A percentile compares a stretch with the other conserved stretches of the same genome.
phyloP scores from a whole-genome alignment of 2,797 vertebrate genomes.

The Mycteria americana region DNA sequence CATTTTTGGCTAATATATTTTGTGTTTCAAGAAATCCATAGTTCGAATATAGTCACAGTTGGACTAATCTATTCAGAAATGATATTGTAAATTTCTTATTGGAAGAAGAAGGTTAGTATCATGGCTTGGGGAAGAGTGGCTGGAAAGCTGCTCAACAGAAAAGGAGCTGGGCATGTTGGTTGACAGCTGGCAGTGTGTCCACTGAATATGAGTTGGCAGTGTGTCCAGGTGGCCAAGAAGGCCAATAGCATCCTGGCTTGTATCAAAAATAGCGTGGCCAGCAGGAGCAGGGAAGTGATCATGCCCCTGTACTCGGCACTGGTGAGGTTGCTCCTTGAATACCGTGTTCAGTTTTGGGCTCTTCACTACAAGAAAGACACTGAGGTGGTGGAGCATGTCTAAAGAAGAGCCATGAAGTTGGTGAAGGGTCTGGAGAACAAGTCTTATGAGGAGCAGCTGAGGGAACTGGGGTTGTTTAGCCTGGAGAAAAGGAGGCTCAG shows the following conservation, averaged over 20 bases:
- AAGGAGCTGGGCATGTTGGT: neutral
- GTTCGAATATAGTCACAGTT: neutral
- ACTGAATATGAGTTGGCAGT: neutral
- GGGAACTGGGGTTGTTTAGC: too few relatives aligned
- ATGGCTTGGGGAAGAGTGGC: neutral
- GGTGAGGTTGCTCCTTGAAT: neutral
- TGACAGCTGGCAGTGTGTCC: too few relatives aligned
- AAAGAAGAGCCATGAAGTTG: too few relatives aligned
- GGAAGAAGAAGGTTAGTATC: neutral
- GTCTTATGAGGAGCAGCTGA: too few relatives aligned
- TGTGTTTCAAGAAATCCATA: neutral
- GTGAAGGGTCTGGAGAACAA: too few relatives aligned
- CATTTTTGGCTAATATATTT: neutral
- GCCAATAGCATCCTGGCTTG: neutral
- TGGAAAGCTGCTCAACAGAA: neutral
- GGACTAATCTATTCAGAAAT: neutral
- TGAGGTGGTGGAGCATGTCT: too few relatives aligned
- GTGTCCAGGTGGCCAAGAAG: neutral
- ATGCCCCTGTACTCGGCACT: rapidly evolving
- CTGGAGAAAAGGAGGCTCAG: too few relatives aligned
- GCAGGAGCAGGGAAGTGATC: neutral
- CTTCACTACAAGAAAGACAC: too few relatives aligned
- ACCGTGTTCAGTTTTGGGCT: too few relatives aligned
- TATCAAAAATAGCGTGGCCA: neutral
- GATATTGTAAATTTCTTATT: neutral